Base-by-base conservation (phyloP, 2,797 vertebrate genomes). In the Cheracebus regulus region DNA sequence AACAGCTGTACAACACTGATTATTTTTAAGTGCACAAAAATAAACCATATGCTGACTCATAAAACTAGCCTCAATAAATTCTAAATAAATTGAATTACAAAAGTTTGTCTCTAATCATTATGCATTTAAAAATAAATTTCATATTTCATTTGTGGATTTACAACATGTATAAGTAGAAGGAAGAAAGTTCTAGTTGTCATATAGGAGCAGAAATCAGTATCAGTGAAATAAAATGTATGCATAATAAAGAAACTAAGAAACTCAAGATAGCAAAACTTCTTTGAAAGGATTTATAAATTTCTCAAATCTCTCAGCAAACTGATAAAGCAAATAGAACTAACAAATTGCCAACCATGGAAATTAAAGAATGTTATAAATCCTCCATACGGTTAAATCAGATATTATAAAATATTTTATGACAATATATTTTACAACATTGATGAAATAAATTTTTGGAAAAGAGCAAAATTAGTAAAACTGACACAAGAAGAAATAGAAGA, bases 191-290 rank as follows among this genome's bases (percentile, higher is more conserved):
- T 12, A 64, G 6, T 67, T 67, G 61, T 17, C 61, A 52, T 44
- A 50, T 20, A 64, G 79, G 15, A 73, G 20, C 5, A 36, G 5
- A 48, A 83, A 41, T 93, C 24, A 88, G 36, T n/a, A 30, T 46
- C 48, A 92, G 17, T 30, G 26, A 82, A 92, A 12, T 72, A 75
- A 36, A 64, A 4, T 9, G 0, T 3, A 2, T 39, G 52, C 36
- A 78, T 1, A 81, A 20, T 50, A 41, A 95, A 94, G 44, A 89
- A 90, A 92, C 76, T 36, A 94, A 82, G 36, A 84, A 81, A 75
- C 1, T 73, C 7, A 52, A 92, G 33, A 26, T 2, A 90, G 14
- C 1, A 57, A 73, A 61, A 52, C 0, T 67, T 41, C 17, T 95
- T 70, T 76, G 26, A 12, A 90, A 92, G 39, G 15, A 75, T 88